Percentiles rank a stretch among this genome's conserved stretches.
Conservation (phyloP, 1,140 invertebrate species). For the Varroa destructor region DNA sequence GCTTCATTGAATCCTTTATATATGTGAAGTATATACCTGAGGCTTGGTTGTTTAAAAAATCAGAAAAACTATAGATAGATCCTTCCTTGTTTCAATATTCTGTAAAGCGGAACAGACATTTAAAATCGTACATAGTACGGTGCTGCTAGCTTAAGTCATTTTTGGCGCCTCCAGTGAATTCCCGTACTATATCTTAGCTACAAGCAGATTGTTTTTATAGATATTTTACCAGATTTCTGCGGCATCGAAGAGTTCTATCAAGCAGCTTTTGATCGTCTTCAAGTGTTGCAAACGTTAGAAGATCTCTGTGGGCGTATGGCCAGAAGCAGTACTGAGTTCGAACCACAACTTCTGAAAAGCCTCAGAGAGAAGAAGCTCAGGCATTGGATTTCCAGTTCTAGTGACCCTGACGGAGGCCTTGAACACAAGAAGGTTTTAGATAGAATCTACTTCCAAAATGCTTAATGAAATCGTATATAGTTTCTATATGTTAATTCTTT, state of each 20-base stretch:
- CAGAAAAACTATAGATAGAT: too few relatives aligned
- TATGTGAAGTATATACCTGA: too few relatives aligned
- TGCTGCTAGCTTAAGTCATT: neutral
- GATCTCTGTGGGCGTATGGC: neutral
- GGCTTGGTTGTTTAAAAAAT: too few relatives aligned
- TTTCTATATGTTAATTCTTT: constrained; percentile 40
- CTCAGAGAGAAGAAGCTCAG: neutral
- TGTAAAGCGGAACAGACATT: neutral
- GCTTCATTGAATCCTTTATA: too few relatives aligned
- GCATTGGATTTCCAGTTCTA: neutral
- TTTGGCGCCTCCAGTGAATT: neutral
- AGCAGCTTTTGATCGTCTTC: neutral
- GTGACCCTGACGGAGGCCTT: neutral
- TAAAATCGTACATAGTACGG: neutral
- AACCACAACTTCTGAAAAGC: neutral
- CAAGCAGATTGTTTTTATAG: constrained; percentile 3
- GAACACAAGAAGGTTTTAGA: constrained; percentile 22
- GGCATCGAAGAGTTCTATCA: constrained; percentile 21
- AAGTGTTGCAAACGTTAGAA: constrained; percentile 28
- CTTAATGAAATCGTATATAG: constrained; percentile 50
- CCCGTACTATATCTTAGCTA: neutral
- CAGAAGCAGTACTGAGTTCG: constrained; percentile 20
- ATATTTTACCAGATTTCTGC: constrained; percentile 16
- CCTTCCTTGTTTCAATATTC: too few relatives aligned
- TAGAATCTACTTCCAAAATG: constrained; percentile 28